Conservation (phyloP, 2,888 invertebrate genomes). For the Chironomus riparius region DNA sequence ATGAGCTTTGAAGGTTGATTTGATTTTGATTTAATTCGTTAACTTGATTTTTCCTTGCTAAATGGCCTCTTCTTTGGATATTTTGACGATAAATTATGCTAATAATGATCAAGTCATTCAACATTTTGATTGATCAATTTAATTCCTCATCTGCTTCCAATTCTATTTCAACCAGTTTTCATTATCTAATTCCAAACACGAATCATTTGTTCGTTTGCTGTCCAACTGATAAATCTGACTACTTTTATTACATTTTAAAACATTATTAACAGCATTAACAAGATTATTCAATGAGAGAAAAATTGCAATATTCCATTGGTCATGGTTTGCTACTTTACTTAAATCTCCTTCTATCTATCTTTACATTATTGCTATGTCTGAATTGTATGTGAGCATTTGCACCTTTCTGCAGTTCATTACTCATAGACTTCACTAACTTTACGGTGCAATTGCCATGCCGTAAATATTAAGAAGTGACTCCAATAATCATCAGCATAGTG, state of each 20-base stretch:
- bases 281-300: constrained; percentile 4
- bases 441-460: background rate
- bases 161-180: no score
- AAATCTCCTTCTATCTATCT: background rate
- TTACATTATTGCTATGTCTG: no score
- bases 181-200: background rate
- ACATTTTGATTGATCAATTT: background rate
- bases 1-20: no score
- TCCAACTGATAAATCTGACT: constrained; percentile 3
- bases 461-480: background rate
- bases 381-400: no score
- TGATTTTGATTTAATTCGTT: no score
- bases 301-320: background rate
- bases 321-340: constrained; percentile 13
- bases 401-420: constrained; percentile 8
- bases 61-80: no score
- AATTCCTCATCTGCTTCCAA: no score
- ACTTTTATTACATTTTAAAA: background rate
- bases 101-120: constrained; percentile 1
- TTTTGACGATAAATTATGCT: constrained; percentile 10
- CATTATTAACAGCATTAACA: constrained; percentile 5
- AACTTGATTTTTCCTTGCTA: no score
- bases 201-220: background rate
- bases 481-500: background rate
- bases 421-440: background rate